Evolutionary conservation across 2,797 vertebrate genomes (phyloP), one percentile per base, ranked within the genome.

Genomic region (Acipenser oxyrinchus): DNA sequence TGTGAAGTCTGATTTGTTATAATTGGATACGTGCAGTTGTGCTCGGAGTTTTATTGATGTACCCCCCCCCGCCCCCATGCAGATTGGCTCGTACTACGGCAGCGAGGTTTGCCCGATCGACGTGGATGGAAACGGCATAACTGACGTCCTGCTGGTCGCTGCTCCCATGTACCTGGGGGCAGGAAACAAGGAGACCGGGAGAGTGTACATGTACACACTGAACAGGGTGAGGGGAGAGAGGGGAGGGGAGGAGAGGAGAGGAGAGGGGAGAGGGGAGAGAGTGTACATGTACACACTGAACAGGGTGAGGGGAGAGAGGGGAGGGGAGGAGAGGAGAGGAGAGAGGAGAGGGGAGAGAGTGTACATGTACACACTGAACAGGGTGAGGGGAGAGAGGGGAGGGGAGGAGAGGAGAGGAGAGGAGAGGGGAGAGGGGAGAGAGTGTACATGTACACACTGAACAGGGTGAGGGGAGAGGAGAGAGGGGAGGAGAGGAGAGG

Each of bases 31-130:
- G 1, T 18, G 15, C 15, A 18, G 15, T 18, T 18, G 15, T 18
- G 15, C 15, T 18, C 15, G 23, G 23, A 37, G 23, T 37, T 37
- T 37, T 37, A 37, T 37, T 37, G 2, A 37, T 37, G 2, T 37
- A 37, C 3, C 37, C 61, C 15, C 15, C 62, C 68, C 60, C 50
- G 23, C n/a, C 1, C 23, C 55, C 52, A 18, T 63, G 10, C 73
- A 98, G 96, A 98, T 98, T 1, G 96, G 96, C 10, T 96, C 94
- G 0, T 98, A 98, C 77, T 98, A 93, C 13, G 96, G 96, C 78
- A 96, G 96, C 6, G 96, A 97, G 77, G 85, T 98, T 53, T 93
- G 94, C 53, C 87, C 83, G 0, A 70, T 99, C 76, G 96, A 99
- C 48, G 84, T 92, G 3, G 89, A 98, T 52, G 85, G 87, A 4